A percentile compares a stretch with the other conserved stretches of the same genome.
Evolutionary conservation across 2,888 invertebrate species (phyloP).

Genomic region (Leptopilina myrica): DNA sequence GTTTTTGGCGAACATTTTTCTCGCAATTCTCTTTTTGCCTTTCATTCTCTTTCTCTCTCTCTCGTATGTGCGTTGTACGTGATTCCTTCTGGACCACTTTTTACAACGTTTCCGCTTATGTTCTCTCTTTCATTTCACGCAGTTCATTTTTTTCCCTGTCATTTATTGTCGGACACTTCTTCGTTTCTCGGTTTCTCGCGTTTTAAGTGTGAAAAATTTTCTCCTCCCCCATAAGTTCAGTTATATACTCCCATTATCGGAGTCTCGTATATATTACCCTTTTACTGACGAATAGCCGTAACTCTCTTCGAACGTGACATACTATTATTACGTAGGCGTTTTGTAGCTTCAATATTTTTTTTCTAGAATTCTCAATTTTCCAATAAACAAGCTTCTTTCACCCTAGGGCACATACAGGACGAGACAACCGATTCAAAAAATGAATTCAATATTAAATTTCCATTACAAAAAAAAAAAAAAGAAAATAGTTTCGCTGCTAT

Average conservation of each 20-base stretch:
- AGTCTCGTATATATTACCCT: slow-evolving; percentile 34
- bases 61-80: background rate
- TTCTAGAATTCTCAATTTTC: slow-evolving; percentile 23
- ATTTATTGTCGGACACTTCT: slow-evolving; percentile 6
- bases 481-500: background rate
- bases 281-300: slow-evolving; percentile 33
- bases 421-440: background rate
- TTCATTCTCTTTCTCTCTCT: background rate
- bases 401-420: background rate
- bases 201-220: slow-evolving; percentile 27
- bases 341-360: slow-evolving; percentile 15
- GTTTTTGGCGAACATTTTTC: background rate
- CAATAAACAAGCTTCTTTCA: slow-evolving; percentile 8
- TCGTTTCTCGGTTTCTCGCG: slow-evolving; percentile 34
- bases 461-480: background rate
- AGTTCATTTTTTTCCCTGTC: background rate
- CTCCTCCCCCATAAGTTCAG: background rate
- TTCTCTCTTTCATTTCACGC: background rate
- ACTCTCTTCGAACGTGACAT: slow-evolving; percentile 27
- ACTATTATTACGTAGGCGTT: slow-evolving; percentile 35
- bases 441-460: too few relatives aligned
- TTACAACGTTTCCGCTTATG: slow-evolving; percentile 3
- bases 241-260: slow-evolving; percentile 20
- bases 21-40: background rate
- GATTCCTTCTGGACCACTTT: slow-evolving; percentile 23